Percentiles rank a stretch among this genome's conserved stretches.
phyloP scores from a whole-genome alignment of 2,113 vertebrate genomes.

The Cebus imitator region DNA sequence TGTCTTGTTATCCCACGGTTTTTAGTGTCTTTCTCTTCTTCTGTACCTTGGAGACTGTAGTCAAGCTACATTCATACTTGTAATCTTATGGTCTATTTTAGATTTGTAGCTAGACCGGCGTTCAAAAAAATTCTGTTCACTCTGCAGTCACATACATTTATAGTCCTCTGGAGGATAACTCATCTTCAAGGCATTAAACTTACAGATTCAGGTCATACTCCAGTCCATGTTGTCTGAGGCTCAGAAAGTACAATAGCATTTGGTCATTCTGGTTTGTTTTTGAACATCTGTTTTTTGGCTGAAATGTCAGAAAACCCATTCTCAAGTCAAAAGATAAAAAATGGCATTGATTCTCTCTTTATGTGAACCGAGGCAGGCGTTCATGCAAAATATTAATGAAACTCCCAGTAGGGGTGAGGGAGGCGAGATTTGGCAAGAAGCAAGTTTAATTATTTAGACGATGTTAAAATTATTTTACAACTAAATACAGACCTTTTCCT shows the following conservation, averaged over 20 bases:
- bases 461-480: slow-evolving; percentile 17
- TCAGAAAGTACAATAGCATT: slow-evolving; percentile 43
- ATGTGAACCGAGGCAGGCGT: background rate
- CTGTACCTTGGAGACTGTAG: slow-evolving; percentile 15
- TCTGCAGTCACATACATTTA: slow-evolving; percentile 46
- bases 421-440: background rate
- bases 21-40: slow-evolving; percentile 19
- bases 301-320: slow-evolving; percentile 42
- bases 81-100: slow-evolving; percentile 53
- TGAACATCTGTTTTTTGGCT: background rate
- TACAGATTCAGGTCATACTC: background rate
- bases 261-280: slow-evolving; percentile 27
- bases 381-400: background rate
- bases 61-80: slow-evolving; percentile 43
- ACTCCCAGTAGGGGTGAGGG: background rate
- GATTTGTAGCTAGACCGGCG: slow-evolving; percentile 46
- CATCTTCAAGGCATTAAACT: background rate
- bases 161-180: background rate
- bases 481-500: background rate
- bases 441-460: background rate
- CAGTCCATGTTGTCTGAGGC: background rate
- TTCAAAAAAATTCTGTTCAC: slow-evolving; percentile 13
- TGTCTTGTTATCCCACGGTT: slow-evolving; percentile 29
- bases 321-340: slow-evolving; percentile 40
- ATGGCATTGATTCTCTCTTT: background rate